Evolutionary conservation across 2,888 invertebrate genomes (phyloP), one percentile per base, ranked within the genome.

Genomic region (Oxytorus armatus): DNA sequence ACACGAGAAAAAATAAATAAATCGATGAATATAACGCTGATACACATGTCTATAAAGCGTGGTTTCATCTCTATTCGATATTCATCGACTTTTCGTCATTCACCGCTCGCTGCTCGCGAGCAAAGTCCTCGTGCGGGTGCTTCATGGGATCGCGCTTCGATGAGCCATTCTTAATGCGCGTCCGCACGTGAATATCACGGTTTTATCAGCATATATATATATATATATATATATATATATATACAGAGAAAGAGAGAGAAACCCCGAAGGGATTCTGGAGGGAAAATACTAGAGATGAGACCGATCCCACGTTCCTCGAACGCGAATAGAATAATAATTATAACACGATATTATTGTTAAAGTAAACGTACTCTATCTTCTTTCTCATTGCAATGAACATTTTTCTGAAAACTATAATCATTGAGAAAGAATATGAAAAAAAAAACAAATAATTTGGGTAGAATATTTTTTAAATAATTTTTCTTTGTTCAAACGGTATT

Each of bases 1-100:
- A 4, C 14, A 47, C 14, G 2, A 1, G 14, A 47, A 14, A 10
- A 10, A 14, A 47, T 2, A 4, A 47, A 47, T 14, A 14, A 21
- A 51, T 21, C 8, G n/a, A n/a, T 4, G 5, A 51, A 51, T 8
- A 18, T 21, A 29, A 3, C 5, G 29, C 29, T n/a, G n/a, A n/a
- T n/a, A n/a, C 29, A 29, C 29, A 29, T 5, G 29, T n/a, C n/a
- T n/a, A 29, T 29, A 29, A 2, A 29, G 29, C 29, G 29, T 29
- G 29, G 25, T 29, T 57, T 44, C 55, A 51, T 44, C 44, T 55
- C 33, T 77, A 63, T 83, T 70, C 65, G 70, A 63, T 76, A 68
- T 65, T 69, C 82, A 84, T 86, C 80, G 82, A 83, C 84, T 86
- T 85, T 86, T 78, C 77, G 81, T 73, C 76, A 77, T 39, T 85